Base-by-base conservation (phyloP, 2,113 vertebrate species). In the Nothobranchius furzeri region DNA sequence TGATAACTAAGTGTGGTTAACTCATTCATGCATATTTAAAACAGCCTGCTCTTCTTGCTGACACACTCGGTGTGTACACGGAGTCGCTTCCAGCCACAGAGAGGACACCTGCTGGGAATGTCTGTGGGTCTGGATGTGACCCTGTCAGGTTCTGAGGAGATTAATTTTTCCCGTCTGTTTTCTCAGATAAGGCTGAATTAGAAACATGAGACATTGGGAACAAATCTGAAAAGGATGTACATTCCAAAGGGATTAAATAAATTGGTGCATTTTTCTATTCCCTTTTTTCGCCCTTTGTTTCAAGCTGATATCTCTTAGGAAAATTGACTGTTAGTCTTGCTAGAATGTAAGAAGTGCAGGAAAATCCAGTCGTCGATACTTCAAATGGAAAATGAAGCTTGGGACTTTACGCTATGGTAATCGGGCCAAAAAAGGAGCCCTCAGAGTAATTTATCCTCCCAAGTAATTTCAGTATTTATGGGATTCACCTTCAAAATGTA, bases 401-500 rank as follows among this genome's bases (percentile, higher is more conserved):
- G 64, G 56, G 72, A 70, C 62, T 75, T 70, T 8, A 70, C 67
- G 73, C 77, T 85, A 88, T 78, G 61, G 76, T 86, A 91, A 90
- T 85, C 77, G 66, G 53, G 25, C 58, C 50, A 42, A 11, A 42
- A 60, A 60, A 79, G 76, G 62, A 69, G 37, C 79, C 71, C 74
- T 83, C 73, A 54, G 65, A 70, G 87, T 90, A 89, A 92, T 92
- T 88, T 88, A 90, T 88, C 84, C 90, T 86, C 79, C 78, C 81
- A 85, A 81, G 88, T 91, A 88, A 92, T 91, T 91, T 90, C 67
- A 77, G 82, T 85, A 88, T 90, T 93, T 91, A 91, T 91, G 90
- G 80, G 85, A 90, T 87, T 93, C 90, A 92, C 92, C 92, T 92
- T 93, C 89, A 91, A 83, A 91, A 89, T 89, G 84, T 91, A 92